Percentiles rank a stretch among this genome's conserved stretches.
These are phyloP conservation scores for Scolanthus callimorphus DNA, from an alignment of 92 coral and sea anemone genomes.

Conservation along the genomic window DNA sequence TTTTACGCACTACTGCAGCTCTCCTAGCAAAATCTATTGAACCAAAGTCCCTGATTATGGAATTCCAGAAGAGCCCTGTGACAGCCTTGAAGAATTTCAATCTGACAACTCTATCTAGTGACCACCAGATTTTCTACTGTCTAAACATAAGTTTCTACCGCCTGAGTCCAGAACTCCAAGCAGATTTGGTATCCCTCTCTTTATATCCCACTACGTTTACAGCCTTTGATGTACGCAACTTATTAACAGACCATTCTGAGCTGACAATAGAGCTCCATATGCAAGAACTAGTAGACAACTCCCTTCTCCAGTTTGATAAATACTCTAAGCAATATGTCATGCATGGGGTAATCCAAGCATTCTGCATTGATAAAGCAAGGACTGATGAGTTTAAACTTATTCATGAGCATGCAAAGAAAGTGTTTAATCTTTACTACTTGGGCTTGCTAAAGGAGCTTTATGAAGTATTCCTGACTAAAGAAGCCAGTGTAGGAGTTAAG, in stretches of 20 bases:
- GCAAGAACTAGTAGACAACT: conserved; percentile 78
- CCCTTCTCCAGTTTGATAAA: conserved; percentile 76
- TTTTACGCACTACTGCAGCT: conserved; percentile 86
- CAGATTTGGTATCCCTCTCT: conserved; percentile 68
- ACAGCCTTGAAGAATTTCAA: conserved; percentile 69
- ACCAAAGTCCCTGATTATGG: conserved; percentile 71
- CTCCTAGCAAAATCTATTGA: conserved; percentile 75
- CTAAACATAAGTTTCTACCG: conserved; percentile 81
- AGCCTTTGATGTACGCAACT: conserved; percentile 60
- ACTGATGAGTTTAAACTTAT: conserved; percentile 26
- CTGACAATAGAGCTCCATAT: conserved; percentile 64
- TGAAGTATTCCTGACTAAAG: conserved; percentile 49
- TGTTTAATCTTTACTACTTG: conserved; percentile 78
- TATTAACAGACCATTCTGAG: conserved; percentile 73
- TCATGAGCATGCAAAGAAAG: conserved; percentile 59
- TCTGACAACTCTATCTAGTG: conserved; percentile 69
- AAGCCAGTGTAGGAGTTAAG: conserved; percentile 38
- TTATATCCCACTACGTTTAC: conserved; percentile 88
- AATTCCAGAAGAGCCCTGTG: conserved; percentile 86
- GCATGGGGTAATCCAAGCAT: conserved; percentile 86
- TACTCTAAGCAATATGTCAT: conserved; percentile 66
- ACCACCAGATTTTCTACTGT: conserved; percentile 87
- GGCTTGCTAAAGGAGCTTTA: conserved; percentile 60
- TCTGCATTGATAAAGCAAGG: conserved; percentile 62
- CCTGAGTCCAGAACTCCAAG: conserved; percentile 60